A percentile compares a stretch with the other conserved stretches of the same genome.
phyloP scores from a whole-genome alignment of 2,797 vertebrate species.

The Hippopotamyrus pictus region DNA sequence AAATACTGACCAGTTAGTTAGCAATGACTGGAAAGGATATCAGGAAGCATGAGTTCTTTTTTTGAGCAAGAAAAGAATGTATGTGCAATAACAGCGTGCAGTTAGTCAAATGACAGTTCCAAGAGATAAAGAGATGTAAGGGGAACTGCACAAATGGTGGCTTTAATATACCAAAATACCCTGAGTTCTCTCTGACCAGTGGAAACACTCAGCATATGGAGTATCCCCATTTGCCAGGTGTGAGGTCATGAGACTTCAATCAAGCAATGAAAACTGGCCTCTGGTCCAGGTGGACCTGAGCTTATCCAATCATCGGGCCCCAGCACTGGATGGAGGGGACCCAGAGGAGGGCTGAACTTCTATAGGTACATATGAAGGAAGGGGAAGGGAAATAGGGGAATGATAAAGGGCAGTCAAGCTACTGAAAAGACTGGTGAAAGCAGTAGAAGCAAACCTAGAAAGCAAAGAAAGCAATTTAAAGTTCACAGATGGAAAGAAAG shows the following conservation, averaged over 20 bases:
- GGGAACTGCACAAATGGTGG: neutral
- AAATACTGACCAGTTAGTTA: neutral
- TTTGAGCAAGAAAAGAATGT: neutral
- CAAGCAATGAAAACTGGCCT: neutral
- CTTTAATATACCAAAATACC: neutral
- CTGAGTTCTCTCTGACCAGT: neutral
- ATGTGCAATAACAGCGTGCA: neutral
- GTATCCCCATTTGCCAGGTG: slow-evolving; percentile 35
- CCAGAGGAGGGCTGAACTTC: slow-evolving; percentile 26
- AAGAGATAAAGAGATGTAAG: neutral
- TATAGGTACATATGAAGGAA: neutral
- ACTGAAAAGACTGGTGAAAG: slow-evolving; percentile 23
- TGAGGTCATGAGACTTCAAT: neutral
- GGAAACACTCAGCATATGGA: neutral
- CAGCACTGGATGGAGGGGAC: slow-evolving; percentile 31
- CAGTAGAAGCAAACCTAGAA: slow-evolving; percentile 38
- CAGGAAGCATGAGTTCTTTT: neutral
- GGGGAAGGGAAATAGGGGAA: slow-evolving; percentile 28
- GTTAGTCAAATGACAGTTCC: neutral
- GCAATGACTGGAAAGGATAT: neutral
- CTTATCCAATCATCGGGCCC: slow-evolving; percentile 49
- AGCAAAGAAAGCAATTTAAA: slow-evolving; percentile 17
- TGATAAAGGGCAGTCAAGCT: slow-evolving; percentile 34
- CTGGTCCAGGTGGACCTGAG: slow-evolving; percentile 17
- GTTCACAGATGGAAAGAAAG: slow-evolving; percentile 5